A percentile compares a stretch with the other conserved stretches of the same genome.
Evolutionary conservation across 2,888 invertebrate genomes (phyloP).

Genomic region (Scelioninae gen. 1): DNA sequence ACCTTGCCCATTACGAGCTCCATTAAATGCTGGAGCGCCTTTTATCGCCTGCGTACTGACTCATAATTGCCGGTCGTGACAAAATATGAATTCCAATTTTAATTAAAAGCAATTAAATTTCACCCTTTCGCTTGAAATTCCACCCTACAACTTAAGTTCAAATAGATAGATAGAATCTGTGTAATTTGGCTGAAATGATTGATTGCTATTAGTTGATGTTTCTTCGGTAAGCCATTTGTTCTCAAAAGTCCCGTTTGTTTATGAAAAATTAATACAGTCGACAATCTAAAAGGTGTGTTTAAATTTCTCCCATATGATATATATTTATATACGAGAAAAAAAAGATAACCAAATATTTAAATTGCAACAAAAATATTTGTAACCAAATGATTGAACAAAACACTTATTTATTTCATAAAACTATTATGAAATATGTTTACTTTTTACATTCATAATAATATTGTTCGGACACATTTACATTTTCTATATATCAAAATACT

Average conservation of each 20-base stretch:
- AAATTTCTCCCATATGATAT: slow-evolving; percentile 1
- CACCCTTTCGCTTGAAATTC: not conserved
- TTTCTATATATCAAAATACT: too few species aligned
- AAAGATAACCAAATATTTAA: too few species aligned
- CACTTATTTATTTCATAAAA: too few species aligned
- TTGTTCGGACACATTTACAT: too few species aligned
- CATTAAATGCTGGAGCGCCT: slow-evolving; percentile 35
- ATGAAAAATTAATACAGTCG: slow-evolving; percentile 20
- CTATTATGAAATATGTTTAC: too few species aligned
- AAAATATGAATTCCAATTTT: slow-evolving; percentile 19
- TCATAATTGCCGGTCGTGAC: not conserved
- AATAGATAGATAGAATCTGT: slow-evolving; percentile 12
- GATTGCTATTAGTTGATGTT: slow-evolving; percentile 18
- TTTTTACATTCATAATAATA: too few species aligned
- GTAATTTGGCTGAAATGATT: slow-evolving; percentile 11
- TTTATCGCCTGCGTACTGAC: slow-evolving; percentile 10
- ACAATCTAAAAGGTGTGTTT: not conserved
- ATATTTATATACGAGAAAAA: too few species aligned
- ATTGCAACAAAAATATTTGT: too few species aligned
- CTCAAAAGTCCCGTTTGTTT: slow-evolving; percentile 1
- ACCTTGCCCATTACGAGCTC: slow-evolving; percentile 47
- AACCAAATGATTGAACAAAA: too few species aligned
- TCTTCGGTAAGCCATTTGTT: slow-evolving; percentile 18
- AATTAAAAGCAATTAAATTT: slow-evolving; percentile 25
- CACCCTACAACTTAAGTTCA: too few species aligned